Evolutionary conservation across 1,140 invertebrate species (phyloP).

Genomic region (Oncopeltus fasciatus): DNA sequence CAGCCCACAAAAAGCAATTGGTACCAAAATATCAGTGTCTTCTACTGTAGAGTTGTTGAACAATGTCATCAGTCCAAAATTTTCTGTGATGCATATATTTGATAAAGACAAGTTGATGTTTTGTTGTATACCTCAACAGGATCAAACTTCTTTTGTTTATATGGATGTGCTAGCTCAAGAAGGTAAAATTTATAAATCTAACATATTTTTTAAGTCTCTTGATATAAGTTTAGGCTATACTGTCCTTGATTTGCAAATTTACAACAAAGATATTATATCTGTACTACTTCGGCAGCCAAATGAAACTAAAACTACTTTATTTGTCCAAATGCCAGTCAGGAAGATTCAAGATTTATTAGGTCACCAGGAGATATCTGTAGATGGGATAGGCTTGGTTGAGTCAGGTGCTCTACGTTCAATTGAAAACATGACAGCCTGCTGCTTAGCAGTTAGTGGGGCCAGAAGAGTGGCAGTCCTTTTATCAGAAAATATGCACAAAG

Average conservation of each 20-base stretch:
- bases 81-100: conserved; percentile 3
- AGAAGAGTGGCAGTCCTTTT: conserved; percentile 78
- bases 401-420: conserved; percentile 35
- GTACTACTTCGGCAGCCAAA: conserved; percentile 46
- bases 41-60: background rate
- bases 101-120: conserved; percentile 4
- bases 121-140: conserved; percentile 13
- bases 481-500: conserved; percentile 60
- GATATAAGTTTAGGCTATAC: conserved; percentile 23
- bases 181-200: background rate
- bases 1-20: conserved; percentile 36
- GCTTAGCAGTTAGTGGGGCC: conserved; percentile 70
- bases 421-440: conserved; percentile 54
- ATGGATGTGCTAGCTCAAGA: background rate
- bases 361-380: conserved; percentile 27
- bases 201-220: conserved; percentile 20
- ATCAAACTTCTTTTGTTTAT: conserved; percentile 8
- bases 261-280: conserved; percentile 61
- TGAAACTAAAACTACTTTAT: conserved; percentile 37
- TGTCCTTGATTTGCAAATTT: conserved; percentile 61
- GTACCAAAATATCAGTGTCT: conserved; percentile 8
- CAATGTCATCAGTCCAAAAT: background rate
- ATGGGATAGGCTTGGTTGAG: conserved; percentile 35
- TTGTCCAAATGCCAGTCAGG: conserved; percentile 50
- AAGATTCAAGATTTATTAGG: conserved; percentile 31